Percentiles rank a stretch among this genome's conserved stretches.
Conservation (phyloP, 2,113 vertebrate genomes). For the Bos javanicus region DNA sequence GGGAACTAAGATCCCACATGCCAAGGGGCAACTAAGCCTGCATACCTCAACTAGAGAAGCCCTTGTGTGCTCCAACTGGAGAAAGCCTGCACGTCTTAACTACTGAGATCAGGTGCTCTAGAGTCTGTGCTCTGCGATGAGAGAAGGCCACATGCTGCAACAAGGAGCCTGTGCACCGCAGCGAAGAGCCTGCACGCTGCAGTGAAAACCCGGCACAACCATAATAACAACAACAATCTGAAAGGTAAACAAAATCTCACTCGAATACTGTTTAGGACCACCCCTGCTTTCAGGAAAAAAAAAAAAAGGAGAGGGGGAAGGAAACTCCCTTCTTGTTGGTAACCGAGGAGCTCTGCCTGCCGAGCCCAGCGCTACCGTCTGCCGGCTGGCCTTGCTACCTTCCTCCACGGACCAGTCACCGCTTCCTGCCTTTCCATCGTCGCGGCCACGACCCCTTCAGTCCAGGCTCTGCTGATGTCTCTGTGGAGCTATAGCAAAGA, state of each 20-base stretch:
- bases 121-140: background rate
- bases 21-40: background rate
- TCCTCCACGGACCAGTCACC: too few relatives aligned
- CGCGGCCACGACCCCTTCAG: too few relatives aligned
- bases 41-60: background rate
- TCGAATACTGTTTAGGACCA: background rate
- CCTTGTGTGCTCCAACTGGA: background rate
- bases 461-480: background rate
- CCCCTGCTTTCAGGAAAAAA: background rate
- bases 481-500: background rate
- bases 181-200: background rate
- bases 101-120: background rate
- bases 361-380: background rate
- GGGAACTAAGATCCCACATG: background rate
- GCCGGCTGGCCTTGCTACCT: background rate
- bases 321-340: background rate
- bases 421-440: background rate
- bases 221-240: background rate
- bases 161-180: background rate
- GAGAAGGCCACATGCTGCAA: background rate
- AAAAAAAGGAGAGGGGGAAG: background rate
- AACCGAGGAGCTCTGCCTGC: background rate
- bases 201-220: background rate
- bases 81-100: background rate
- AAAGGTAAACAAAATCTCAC: background rate